phyloP scores from a whole-genome alignment of 2,888 invertebrate species.

The Micropterix aruncella region DNA sequence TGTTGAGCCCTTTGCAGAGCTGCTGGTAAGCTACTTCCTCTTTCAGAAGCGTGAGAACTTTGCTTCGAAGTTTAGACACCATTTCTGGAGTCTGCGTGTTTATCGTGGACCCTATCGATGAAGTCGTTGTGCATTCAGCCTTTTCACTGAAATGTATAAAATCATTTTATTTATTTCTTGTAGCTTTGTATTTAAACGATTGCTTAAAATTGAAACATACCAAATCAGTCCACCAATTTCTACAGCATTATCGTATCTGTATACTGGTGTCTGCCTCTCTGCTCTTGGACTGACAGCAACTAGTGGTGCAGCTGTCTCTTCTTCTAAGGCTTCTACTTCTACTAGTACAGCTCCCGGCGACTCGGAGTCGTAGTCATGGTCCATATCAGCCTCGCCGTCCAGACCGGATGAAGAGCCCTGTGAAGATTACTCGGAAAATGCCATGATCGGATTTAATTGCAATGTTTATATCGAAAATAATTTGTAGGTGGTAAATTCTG shows the following conservation, averaged over 20 bases:
- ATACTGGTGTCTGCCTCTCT: constrained; percentile 57
- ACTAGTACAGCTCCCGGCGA: constrained; percentile 60
- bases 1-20: constrained; percentile 7
- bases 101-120: constrained; percentile 8
- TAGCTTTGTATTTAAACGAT: not conserved
- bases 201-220: too few relatives aligned
- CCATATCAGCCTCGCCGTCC: constrained; percentile 8
- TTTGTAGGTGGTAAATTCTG: too few relatives aligned
- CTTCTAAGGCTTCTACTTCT: constrained; percentile 67
- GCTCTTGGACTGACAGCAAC: constrained; percentile 46
- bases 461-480: too few relatives aligned
- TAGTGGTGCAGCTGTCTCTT: constrained; percentile 64
- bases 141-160: constrained; percentile 12
- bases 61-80: constrained; percentile 3
- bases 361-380: constrained; percentile 24
- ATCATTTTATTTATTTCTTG: not conserved
- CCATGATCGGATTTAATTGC: too few relatives aligned
- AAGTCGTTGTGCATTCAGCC: constrained; percentile 11
- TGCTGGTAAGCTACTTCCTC: constrained; percentile 11
- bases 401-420: constrained; percentile 1
- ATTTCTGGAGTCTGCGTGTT: constrained; percentile 8
- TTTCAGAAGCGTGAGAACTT: constrained; percentile 3
- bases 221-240: not conserved
- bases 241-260: constrained; percentile 48
- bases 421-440: too few relatives aligned